Evolutionary conservation across 1,140 invertebrate genomes (phyloP).

Genomic region (Akabosia matsudoensis): DNA sequence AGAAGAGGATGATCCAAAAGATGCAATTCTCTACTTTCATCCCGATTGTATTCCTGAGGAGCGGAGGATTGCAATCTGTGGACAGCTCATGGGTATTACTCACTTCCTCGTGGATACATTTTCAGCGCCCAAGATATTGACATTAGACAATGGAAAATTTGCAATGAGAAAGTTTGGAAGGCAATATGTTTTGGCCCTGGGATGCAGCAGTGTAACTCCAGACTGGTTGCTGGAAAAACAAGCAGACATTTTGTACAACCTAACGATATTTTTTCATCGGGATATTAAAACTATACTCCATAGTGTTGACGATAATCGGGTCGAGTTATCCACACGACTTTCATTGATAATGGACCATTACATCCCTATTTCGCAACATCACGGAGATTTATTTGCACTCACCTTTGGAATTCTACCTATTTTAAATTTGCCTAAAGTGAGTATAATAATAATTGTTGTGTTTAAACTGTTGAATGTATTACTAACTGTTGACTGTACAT

Average conservation of each 20-base stretch:
- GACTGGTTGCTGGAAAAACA: conserved; percentile 73
- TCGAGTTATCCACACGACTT: conserved; percentile 66
- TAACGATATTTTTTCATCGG: conserved; percentile 73
- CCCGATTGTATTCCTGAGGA: conserved; percentile 78
- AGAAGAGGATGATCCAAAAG: conserved; percentile 79
- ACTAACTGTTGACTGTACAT: conserved; percentile 28
- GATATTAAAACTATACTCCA: conserved; percentile 66
- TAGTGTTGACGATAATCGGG: conserved; percentile 57
- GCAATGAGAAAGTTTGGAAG: conserved; percentile 69
- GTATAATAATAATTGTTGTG: background rate
- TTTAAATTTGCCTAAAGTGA: conserved; percentile 72
- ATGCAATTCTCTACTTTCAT: conserved; percentile 82
- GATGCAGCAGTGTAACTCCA: conserved; percentile 77
- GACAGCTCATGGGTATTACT: conserved; percentile 75
- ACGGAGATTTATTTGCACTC: conserved; percentile 56
- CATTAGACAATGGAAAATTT: conserved; percentile 79
- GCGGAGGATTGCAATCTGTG: conserved; percentile 72
- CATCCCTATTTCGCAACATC: conserved; percentile 65
- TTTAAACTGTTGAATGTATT: conserved; percentile 17
- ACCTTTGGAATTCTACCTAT: conserved; percentile 73
- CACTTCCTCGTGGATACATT: conserved; percentile 72
- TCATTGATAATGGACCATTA: conserved; percentile 80
- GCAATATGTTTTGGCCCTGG: conserved; percentile 73
- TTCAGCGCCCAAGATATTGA: conserved; percentile 66
- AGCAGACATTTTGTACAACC: conserved; percentile 65